Base-by-base conservation (phyloP, 2,113 vertebrate species). In the Pseudorasbora parva region DNA sequence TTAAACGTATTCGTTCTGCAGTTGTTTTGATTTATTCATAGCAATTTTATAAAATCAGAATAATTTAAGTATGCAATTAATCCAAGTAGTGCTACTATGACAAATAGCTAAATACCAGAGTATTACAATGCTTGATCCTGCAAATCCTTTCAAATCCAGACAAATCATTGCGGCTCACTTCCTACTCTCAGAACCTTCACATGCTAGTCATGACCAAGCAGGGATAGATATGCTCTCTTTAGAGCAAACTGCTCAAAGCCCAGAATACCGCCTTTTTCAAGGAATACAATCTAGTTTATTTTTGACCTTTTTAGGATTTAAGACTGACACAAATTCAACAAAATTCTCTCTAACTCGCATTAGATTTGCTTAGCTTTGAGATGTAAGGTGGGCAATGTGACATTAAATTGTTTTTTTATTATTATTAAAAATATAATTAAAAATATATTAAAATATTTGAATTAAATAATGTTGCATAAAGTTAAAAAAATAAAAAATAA, bases 121-220 rank as follows among this genome's bases (percentile, higher is more conserved):
- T 15, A 71, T 9, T 41, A 23, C 68, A 71, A n/a, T 71, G 41
- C 41, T n/a, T 51, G 45, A 51, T 30, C 23, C 71, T 49, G 2
- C 23, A 73, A 73, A 73, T 73, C 45, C 71, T 47, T 14, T 45
- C 10, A 45, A 71, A 72, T 72, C 69, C 69, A 72, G 69, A 72
- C 21, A 25, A 72, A 72, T 15, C 9, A 69, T 69, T 47, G 12
- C 72, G 17, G 72, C 47, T 74, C 45, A 27, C 25, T 47, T 74
- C 47, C 25, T 74, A 8, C 72, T 27, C 10, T 47, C 68, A 12
- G 66, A 69, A 21, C 33, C 23, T 72, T 47, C 17, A 15, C 23
- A 30, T 74, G 45, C 47, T 17, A 51, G 47, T 5, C 72, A 27
- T 27, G 69, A n/a, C 41, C 69, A 47, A 72, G 30, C 33, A 69